These are phyloP conservation scores for Anoplius nigerrimus DNA, from an alignment of 2,888 invertebrate genomes.

Conservation along the genomic window DNA sequence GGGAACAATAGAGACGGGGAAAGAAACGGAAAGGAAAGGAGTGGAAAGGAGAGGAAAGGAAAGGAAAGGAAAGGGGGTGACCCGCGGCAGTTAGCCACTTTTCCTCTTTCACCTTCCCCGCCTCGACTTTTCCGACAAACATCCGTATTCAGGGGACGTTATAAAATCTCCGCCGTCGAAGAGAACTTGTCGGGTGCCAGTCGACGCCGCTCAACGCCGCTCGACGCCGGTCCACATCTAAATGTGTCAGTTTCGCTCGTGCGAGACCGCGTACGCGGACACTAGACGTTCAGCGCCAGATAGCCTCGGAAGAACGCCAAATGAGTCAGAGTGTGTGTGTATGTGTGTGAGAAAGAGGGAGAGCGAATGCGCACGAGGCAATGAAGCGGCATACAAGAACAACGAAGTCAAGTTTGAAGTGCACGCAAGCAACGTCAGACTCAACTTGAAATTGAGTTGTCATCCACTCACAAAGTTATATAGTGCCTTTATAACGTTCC, in stretches of 20 bases:
- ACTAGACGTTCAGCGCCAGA: background rate
- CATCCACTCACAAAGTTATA: constrained; percentile 71
- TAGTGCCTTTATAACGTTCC: constrained; percentile 66
- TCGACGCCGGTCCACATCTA: background rate
- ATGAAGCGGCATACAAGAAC: background rate
- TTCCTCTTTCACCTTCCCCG: no score
- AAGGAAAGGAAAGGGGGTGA: no score
- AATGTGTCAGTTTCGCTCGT: background rate
- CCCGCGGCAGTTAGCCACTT: background rate
- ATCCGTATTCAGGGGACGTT: background rate
- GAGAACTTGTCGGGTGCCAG: no score
- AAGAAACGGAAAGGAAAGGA: background rate
- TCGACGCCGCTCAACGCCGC: background rate
- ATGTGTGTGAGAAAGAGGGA: background rate
- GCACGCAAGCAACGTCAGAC: constrained; percentile 70
- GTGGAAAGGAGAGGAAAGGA: background rate
- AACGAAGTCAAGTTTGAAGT: constrained; percentile 58
- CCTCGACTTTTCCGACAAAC: no score
- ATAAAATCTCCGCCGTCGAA: no score
- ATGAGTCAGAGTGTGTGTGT: background rate
- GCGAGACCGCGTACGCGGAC: background rate
- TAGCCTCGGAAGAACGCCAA: background rate
- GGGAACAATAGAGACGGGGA: background rate
- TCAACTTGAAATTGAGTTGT: constrained; percentile 74
- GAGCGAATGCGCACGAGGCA: background rate